These are phyloP conservation scores for Odontomyia ornata DNA, from an alignment of 2,888 invertebrate species.

Conservation along the genomic window DNA sequence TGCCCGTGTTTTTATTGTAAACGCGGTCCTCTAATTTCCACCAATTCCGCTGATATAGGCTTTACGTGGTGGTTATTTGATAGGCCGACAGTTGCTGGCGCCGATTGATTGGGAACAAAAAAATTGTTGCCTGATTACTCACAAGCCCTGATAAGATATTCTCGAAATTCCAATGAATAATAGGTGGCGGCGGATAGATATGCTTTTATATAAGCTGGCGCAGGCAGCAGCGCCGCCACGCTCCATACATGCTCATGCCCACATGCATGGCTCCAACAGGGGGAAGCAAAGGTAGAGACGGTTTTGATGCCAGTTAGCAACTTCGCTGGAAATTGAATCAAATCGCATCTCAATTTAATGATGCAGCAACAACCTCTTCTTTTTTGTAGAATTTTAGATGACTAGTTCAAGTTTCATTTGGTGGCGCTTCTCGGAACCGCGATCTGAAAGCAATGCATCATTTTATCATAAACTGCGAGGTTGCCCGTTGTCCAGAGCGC, in stretches of 20 bases:
- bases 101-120: slow-evolving; percentile 27
- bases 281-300: background rate
- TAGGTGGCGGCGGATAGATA: slow-evolving; percentile 24
- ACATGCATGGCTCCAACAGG: background rate
- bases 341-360: background rate
- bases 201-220: slow-evolving; percentile 13
- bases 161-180: slow-evolving; percentile 33
- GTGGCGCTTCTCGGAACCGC: background rate
- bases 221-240: background rate
- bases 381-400: background rate
- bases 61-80: background rate
- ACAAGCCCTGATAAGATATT: slow-evolving; percentile 32
- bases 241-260: background rate
- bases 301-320: background rate
- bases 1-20: background rate
- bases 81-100: slow-evolving; percentile 20
- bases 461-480: slow-evolving; percentile 9
- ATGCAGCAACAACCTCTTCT: background rate
- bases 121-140: slow-evolving; percentile 25
- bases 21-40: background rate
- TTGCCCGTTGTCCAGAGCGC: background rate
- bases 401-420: slow-evolving; percentile 6
- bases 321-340: background rate
- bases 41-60: background rate
- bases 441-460: slow-evolving; percentile 16